Percentiles rank a stretch among this genome's conserved stretches.
phyloP scores from a whole-genome alignment of 1,140 invertebrate species.

The Musca vetustissima region DNA sequence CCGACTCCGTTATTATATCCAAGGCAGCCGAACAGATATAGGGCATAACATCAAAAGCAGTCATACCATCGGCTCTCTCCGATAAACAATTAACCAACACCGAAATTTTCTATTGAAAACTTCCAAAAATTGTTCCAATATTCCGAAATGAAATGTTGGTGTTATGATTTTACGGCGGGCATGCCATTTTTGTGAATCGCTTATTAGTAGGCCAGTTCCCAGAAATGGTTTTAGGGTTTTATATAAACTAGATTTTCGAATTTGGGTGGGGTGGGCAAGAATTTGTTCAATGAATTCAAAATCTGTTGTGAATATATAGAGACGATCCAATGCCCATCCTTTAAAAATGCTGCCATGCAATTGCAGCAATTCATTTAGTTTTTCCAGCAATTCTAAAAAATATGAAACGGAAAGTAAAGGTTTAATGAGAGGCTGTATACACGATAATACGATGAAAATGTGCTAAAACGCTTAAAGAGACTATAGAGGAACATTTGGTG shows the following conservation, averaged over 20 bases:
- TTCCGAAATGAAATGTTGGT: slow-evolving; percentile 82
- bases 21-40: slow-evolving; percentile 23
- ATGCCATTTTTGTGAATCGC: slow-evolving; percentile 69
- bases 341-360: too few species aligned
- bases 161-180: slow-evolving; percentile 74
- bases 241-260: neutral
- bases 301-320: too few species aligned
- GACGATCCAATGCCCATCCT: too few species aligned
- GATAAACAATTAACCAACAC: slow-evolving; percentile 59
- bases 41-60: slow-evolving; percentile 27
- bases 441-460: too few species aligned
- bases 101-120: slow-evolving; percentile 68
- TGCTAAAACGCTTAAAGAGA: too few species aligned
- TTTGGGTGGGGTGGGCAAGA: too few species aligned
- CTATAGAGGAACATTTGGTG: too few species aligned
- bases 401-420: too few species aligned
- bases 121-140: slow-evolving; percentile 74
- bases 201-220: slow-evolving; percentile 44
- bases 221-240: slow-evolving; percentile 34
- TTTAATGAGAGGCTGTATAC: too few species aligned
- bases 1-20: slow-evolving; percentile 40
- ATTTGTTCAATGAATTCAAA: too few species aligned
- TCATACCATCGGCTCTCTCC: slow-evolving; percentile 39
- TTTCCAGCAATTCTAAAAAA: too few species aligned
- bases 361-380: too few species aligned